A percentile compares a stretch with the other conserved stretches of the same genome.
These are phyloP conservation scores for Eleutherodactylus coqui DNA, from an alignment of 2,797 vertebrate genomes.

Conservation along the genomic window DNA sequence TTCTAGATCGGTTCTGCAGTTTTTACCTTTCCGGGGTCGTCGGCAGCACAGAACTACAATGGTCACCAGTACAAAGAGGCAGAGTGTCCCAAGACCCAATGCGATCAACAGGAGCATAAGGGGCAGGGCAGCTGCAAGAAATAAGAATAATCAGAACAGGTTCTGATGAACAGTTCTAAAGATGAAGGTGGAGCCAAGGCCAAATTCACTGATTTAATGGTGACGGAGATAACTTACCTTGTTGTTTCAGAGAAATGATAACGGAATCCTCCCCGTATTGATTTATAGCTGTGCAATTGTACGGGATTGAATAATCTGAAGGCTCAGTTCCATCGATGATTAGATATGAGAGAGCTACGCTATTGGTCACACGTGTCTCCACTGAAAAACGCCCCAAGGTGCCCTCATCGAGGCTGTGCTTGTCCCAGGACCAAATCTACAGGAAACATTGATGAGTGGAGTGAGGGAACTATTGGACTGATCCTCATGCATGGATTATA, in stretches of 20 bases:
- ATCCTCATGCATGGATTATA: neutral
- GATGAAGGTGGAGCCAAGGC: neutral
- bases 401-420: constrained; percentile 81
- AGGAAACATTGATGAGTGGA: neutral
- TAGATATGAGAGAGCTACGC: constrained; percentile 83
- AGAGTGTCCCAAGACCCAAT: constrained; percentile 79
- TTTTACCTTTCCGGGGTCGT: constrained; percentile 83
- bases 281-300: constrained; percentile 83
- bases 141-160: neutral
- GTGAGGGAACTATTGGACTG: neutral
- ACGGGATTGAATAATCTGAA: constrained; percentile 81
- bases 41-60: constrained; percentile 86
- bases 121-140: constrained; percentile 80
- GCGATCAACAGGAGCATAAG: constrained; percentile 82
- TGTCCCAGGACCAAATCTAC: constrained; percentile 90
- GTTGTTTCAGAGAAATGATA: constrained; percentile 73
- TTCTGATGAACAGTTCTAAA: neutral
- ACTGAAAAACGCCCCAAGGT: constrained; percentile 85
- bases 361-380: constrained; percentile 82
- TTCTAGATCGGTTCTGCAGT: too few relatives aligned
- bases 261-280: constrained; percentile 75
- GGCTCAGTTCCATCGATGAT: constrained; percentile 84
- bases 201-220: neutral
- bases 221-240: constrained; percentile 70
- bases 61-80: constrained; percentile 82